Percentiles rank a stretch among this genome's conserved stretches.
phyloP scores from a whole-genome alignment of 2,113 vertebrate genomes.

The Merops nubicus region DNA sequence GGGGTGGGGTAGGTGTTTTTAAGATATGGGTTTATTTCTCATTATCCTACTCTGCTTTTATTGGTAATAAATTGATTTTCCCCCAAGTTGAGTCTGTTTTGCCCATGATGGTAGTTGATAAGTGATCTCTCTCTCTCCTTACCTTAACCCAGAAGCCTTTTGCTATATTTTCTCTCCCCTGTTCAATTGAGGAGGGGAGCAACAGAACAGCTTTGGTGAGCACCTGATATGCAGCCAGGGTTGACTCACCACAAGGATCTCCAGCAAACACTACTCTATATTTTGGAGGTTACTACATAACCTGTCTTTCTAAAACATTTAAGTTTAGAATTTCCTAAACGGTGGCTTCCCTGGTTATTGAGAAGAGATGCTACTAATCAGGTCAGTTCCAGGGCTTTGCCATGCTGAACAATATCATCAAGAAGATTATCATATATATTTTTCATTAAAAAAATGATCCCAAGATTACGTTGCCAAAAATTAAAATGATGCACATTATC shows the following conservation, averaged over 20 bases:
- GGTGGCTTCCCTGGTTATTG: not conserved
- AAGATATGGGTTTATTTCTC: not conserved
- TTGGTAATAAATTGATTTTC: not conserved
- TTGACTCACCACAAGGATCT: not conserved
- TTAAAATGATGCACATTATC: not conserved
- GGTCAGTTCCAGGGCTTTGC: not conserved
- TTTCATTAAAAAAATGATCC: not conserved
- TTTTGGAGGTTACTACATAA: not conserved
- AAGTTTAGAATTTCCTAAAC: not conserved
- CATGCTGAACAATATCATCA: fast-evolving
- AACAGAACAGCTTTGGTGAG: not conserved
- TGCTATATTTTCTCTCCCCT: not conserved
- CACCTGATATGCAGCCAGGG: not conserved
- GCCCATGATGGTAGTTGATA: not conserved
- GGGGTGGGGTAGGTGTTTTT: not conserved
- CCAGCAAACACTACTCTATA: not conserved
- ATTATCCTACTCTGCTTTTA: not conserved
- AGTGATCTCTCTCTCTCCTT: not conserved
- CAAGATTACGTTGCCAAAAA: not conserved
- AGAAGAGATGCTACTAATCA: not conserved
- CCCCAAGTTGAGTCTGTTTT: not conserved
- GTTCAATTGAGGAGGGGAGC: not conserved
- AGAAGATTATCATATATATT: not conserved
- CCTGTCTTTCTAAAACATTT: not conserved
- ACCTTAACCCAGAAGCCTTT: not conserved